Conservation (phyloP, 1,140 invertebrate species). For the Danaus melanippus region DNA sequence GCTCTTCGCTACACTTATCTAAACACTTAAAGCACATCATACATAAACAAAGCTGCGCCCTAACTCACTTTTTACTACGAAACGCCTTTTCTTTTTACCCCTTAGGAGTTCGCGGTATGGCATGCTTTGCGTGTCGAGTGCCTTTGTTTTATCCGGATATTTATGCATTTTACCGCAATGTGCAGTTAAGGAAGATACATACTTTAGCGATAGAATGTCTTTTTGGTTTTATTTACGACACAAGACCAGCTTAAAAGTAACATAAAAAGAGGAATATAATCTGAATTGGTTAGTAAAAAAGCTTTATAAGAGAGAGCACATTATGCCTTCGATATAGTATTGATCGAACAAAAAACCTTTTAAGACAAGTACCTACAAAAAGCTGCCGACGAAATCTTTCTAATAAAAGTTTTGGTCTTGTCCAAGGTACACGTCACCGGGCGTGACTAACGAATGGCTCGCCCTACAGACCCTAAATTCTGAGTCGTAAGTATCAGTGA, state of each 20-base stretch:
- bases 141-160: conserved; percentile 62
- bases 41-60: conserved; percentile 65
- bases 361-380: conserved; percentile 44
- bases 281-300: conserved; percentile 21
- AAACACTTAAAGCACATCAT: conserved; percentile 65
- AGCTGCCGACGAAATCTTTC: conserved; percentile 41
- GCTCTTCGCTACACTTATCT: conserved; percentile 66
- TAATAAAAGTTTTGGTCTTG: conserved; percentile 72
- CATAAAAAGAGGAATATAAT: conserved; percentile 17
- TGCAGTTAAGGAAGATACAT: conserved; percentile 55
- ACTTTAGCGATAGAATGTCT: conserved; percentile 43
- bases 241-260: conserved; percentile 23
- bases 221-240: conserved; percentile 44
- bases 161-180: conserved; percentile 58
- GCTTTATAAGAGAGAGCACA: conserved; percentile 22
- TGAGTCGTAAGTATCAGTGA: conserved; percentile 70
- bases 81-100: conserved; percentile 63
- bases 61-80: conserved; percentile 68
- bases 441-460: conserved; percentile 71
- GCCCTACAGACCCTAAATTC: conserved; percentile 71
- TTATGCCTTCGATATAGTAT: conserved; percentile 26
- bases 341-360: conserved; percentile 40
- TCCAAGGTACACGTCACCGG: conserved; percentile 71
- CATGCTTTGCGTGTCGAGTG: conserved; percentile 56
- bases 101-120: conserved; percentile 56